These are phyloP conservation scores for Lepetodrilus schrolli DNA, from an alignment of 2,888 invertebrate species.

Conservation along the genomic window DNA sequence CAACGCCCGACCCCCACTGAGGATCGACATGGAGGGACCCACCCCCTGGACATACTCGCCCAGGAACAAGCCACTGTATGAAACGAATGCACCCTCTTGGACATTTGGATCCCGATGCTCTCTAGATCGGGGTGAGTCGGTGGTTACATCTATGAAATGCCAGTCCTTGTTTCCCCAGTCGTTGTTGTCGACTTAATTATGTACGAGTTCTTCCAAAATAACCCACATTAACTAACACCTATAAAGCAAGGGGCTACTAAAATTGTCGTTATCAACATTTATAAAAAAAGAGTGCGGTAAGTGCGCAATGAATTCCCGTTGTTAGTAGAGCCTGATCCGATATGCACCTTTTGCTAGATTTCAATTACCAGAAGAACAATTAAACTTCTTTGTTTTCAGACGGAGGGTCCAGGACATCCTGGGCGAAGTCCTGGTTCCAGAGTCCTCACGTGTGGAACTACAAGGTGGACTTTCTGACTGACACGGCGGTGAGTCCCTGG, in stretches of 20 bases:
- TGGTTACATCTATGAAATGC: no score
- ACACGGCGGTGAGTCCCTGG: conserved; percentile 53
- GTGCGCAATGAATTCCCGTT: no score
- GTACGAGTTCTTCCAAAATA: no score
- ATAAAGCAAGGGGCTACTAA: no score
- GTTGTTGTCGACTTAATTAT: no score
- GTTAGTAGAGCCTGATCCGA: no score
- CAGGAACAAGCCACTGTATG: conserved; percentile 64
- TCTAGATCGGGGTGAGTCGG: conserved; percentile 66
- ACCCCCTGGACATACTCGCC: conserved; percentile 70
- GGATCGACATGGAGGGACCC: conserved; percentile 72
- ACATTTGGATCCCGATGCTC: conserved; percentile 66
- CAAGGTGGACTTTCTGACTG: conserved; percentile 68
- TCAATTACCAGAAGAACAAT: no score
- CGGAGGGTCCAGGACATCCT: conserved; percentile 68
- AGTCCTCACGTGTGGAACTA: conserved; percentile 65
- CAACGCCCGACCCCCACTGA: conserved; percentile 67
- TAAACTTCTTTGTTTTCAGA: conserved; percentile 48
- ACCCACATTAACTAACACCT: no score
- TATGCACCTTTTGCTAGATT: no score
- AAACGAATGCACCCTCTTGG: conserved; percentile 70
- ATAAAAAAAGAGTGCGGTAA: no score
- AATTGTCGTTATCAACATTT: no score
- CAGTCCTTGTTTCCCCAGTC: no score
- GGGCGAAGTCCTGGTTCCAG: conserved; percentile 73